Evolutionary conservation across 2,888 invertebrate genomes (phyloP).

Genomic region (Cheilosia scutellata): DNA sequence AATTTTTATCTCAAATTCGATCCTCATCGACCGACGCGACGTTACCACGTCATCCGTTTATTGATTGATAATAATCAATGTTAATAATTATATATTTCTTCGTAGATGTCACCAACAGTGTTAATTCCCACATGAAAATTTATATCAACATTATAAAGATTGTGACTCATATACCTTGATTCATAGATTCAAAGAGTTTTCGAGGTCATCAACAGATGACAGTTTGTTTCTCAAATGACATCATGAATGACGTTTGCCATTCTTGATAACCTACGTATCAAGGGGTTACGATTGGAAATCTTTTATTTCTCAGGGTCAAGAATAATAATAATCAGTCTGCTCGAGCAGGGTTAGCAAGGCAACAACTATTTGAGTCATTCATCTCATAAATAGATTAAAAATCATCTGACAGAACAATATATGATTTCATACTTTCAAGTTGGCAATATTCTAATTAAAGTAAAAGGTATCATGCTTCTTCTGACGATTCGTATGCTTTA

Average conservation of each 20-base stretch:
- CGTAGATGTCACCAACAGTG: neutral
- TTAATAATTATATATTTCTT: neutral
- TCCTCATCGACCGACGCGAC: neutral
- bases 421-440: constrained; percentile 29
- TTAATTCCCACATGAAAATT: constrained; percentile 1
- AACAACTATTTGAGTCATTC: constrained; percentile 2
- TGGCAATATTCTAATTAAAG: constrained; percentile 38
- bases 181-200: neutral
- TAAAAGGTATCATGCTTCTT: constrained; percentile 27
- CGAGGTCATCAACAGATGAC: constrained; percentile 10
- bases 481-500: neutral
- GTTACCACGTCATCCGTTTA: neutral
- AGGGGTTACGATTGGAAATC: neutral
- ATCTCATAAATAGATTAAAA: neutral
- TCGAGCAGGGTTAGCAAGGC: neutral
- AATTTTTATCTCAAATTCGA: no score
- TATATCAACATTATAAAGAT: no score
- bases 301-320: constrained; percentile 18
- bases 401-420: constrained; percentile 3
- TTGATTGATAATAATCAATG: constrained; percentile 18
- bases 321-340: constrained; percentile 13
- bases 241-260: constrained; percentile 27
- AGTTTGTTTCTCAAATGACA: constrained; percentile 8
- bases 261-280: neutral
- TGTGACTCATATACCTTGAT: neutral